A percentile compares a stretch with the other conserved stretches of the same genome.
These are phyloP conservation scores for Zaprionus ghesquierei DNA, from an alignment of 1,140 invertebrate species.

Conservation along the genomic window DNA sequence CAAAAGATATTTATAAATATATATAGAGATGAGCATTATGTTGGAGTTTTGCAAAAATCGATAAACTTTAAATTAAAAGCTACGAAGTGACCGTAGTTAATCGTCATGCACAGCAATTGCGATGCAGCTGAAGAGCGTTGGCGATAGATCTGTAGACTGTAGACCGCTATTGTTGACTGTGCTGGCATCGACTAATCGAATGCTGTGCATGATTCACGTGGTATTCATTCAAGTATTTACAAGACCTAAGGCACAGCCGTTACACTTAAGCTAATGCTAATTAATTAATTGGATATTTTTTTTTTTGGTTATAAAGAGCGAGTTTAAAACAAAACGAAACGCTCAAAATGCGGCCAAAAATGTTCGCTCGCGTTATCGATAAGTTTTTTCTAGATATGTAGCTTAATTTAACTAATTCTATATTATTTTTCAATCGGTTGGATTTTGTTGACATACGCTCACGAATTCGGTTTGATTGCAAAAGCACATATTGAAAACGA, in stretches of 20 bases:
- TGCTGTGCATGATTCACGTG: slow-evolving; percentile 47
- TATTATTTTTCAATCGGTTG: slow-evolving; percentile 4
- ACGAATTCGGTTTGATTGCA: slow-evolving; percentile 15
- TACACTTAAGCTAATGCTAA: slow-evolving; percentile 13
- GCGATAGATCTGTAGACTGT: not conserved
- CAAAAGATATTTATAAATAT: slow-evolving; percentile 50
- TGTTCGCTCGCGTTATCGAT: not conserved
- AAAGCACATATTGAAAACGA: slow-evolving; percentile 38
- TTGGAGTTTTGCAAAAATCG: slow-evolving; percentile 36
- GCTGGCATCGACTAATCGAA: slow-evolving; percentile 5
- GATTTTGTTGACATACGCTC: not conserved
- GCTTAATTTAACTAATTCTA: not conserved
- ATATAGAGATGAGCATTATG: slow-evolving; percentile 52
- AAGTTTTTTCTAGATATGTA: not conserved
- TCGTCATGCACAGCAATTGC: slow-evolving; percentile 41
- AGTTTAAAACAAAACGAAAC: slow-evolving; percentile 6
- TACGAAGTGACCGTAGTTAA: slow-evolving; percentile 41
- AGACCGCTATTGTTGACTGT: not conserved
- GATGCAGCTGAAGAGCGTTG: slow-evolving; percentile 1
- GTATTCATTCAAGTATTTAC: slow-evolving; percentile 24
- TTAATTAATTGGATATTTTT: not conserved
- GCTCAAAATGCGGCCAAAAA: slow-evolving; percentile 42
- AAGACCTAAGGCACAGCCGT: not conserved
- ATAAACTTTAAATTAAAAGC: slow-evolving; percentile 33
- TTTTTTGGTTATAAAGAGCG: no score